Base-by-base conservation (phyloP, 2,113 vertebrate species). In the Stegastes partitus region DNA sequence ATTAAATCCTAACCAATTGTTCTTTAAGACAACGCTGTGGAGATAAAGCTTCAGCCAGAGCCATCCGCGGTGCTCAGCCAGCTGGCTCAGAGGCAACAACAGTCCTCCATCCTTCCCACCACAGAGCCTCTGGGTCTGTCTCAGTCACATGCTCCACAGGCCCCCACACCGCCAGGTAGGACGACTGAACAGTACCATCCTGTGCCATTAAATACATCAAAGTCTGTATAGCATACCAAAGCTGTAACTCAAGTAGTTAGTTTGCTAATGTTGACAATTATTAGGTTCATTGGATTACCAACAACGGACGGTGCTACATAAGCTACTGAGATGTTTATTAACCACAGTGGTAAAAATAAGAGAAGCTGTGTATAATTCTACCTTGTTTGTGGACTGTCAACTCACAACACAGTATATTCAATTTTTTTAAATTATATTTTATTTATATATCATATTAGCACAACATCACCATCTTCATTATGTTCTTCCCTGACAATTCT, bases 1-100 rank as follows among this genome's bases (percentile, higher is more conserved):
- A 25, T 31, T 25, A 4, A 21, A 44, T 26, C 0, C 22, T 25
- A 61, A 61, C 31, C 31, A 34, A 34, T 34, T 63, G 11, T 44
- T 25, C 15, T 65, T 18, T 6, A 34, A 55, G 31, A 42, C 15
- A 55, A 15, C 2, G 12, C 67, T 95, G 94, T 94, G 96, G 98
- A 98, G 82, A 96, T 97, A 82, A 98, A 97, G 90, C 93, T 94
- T 81, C 97, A 99, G 74, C 98, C 98, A 53, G 97, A 99, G 62
- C 98, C 98, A 14, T 99, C 98, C 21, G 96, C 96, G 2, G 95
- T 99, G 90, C 95, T 99, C 83, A 97, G 97, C 93, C 98, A 99
- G 80, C 87, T 98, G 78, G 94, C 95, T 53, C 97, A 97, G 81
- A 92, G 96, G 82, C 96, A 98, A 68, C 96, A 96, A 10, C 96